These are phyloP conservation scores for Leucania comma DNA, from an alignment of 2,888 invertebrate genomes.

Conservation along the genomic window DNA sequence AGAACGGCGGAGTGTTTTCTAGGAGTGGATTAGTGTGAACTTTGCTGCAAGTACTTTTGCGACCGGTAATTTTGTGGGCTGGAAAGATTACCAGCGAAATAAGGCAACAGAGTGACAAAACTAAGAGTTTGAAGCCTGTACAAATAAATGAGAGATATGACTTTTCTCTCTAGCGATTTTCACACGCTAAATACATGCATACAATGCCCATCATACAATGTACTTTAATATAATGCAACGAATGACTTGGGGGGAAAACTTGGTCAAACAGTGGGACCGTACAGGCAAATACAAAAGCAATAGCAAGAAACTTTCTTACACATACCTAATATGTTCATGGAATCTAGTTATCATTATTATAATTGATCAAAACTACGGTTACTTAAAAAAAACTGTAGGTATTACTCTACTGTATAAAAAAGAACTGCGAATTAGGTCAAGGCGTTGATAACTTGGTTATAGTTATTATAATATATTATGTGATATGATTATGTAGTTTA, in stretches of 20 bases:
- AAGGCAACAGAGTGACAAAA: not conserved
- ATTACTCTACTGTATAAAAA: slow-evolving; percentile 3
- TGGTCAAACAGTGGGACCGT: no score
- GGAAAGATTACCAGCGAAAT: slow-evolving; percentile 8
- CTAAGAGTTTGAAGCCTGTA: not conserved
- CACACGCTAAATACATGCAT: no score
- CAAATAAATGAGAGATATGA: not conserved
- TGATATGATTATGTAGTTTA: slow-evolving; percentile 6
- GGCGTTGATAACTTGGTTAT: slow-evolving; percentile 60
- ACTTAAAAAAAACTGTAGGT: no score
- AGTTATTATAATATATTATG: not conserved
- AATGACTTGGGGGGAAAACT: no score
- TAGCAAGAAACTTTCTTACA: not conserved
- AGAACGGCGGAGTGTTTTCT: slow-evolving; percentile 63
- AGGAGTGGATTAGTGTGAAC: slow-evolving; percentile 43
- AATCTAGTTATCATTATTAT: not conserved
- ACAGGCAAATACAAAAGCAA: no score
- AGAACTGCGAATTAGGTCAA: slow-evolving; percentile 62
- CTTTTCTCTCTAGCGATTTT: not conserved
- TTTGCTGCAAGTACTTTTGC: slow-evolving; percentile 22
- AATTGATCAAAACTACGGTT: no score
- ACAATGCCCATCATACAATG: no score
- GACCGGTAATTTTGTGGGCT: slow-evolving; percentile 5
- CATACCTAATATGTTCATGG: not conserved
- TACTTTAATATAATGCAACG: no score